Percentiles rank a stretch among this genome's conserved stretches.
Evolutionary conservation across 2,888 invertebrate species (phyloP).

Genomic region (Drepanosiphum platanoidis): DNA sequence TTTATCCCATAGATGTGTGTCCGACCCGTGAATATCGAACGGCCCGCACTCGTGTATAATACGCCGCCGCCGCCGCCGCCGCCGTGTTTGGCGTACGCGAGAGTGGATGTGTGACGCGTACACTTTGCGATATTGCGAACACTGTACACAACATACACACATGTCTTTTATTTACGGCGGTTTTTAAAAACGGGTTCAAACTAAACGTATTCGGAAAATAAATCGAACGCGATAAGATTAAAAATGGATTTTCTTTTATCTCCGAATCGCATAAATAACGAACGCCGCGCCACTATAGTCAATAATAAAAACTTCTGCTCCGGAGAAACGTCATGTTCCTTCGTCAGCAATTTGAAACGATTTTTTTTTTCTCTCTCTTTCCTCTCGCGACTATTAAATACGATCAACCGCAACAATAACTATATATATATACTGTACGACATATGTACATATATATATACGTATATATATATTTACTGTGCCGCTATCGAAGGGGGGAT

Average conservation of each 20-base stretch:
- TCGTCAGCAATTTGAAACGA: not conserved
- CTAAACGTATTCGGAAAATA: not conserved
- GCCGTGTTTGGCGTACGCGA: too few species aligned
- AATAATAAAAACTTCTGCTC: not conserved
- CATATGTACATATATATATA: not conserved
- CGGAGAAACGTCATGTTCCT: not conserved
- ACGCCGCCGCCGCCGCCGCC: too few species aligned
- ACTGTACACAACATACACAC: too few species aligned
- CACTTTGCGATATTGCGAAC: too few species aligned
- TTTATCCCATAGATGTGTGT: too few species aligned
- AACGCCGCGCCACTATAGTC: not conserved
- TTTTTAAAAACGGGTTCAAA: not conserved
- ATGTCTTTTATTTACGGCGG: not conserved
- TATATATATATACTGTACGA: not conserved
- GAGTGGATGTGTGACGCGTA: too few species aligned
- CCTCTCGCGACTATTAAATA: not conserved
- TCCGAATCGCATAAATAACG: too few species aligned
- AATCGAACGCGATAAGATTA: not conserved
- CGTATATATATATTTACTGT: not conserved
- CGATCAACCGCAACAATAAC: not conserved
- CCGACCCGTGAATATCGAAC: not conserved
- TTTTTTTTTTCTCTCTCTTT: not conserved
- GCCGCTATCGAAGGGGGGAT: not conserved
- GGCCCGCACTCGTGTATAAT: too few species aligned
- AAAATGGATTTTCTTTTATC: not conserved